Evolutionary conservation across 2,797 vertebrate genomes (phyloP).

Genomic region (Iguana delicatissima): DNA sequence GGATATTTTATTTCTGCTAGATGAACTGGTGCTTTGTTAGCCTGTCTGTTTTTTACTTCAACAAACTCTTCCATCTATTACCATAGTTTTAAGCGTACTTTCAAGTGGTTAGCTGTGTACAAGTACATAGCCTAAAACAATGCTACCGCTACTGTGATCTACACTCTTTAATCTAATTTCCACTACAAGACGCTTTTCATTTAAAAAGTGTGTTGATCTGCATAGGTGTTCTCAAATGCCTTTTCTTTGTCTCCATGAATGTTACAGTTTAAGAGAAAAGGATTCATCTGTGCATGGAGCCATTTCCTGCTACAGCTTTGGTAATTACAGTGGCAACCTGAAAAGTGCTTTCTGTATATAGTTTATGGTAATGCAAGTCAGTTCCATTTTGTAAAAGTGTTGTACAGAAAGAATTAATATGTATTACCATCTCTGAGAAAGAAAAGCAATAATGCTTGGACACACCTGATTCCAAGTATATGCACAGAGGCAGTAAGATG

Average conservation of each 20-base stretch:
- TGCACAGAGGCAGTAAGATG: not conserved
- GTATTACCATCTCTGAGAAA: not conserved
- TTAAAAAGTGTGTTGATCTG: not conserved
- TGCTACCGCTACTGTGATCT: not conserved
- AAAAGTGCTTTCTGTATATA: not conserved
- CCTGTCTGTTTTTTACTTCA: not conserved
- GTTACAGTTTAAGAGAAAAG: slow-evolving; percentile 10
- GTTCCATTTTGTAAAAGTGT: not conserved
- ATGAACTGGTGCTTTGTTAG: not conserved
- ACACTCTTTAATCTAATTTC: not conserved
- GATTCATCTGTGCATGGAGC: not conserved
- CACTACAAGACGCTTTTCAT: not conserved
- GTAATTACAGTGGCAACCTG: slow-evolving; percentile 5
- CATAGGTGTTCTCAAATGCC: not conserved
- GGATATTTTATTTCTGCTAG: not conserved
- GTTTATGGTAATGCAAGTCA: slow-evolving; percentile 7
- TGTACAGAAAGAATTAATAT: slow-evolving; percentile 1
- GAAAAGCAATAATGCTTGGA: not conserved
- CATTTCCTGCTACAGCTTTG: slow-evolving; percentile 5
- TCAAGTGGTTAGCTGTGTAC: accelerated
- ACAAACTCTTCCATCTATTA: slow-evolving; percentile 26
- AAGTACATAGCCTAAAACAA: not conserved
- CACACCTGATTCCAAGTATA: not conserved
- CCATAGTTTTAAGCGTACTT: not conserved
- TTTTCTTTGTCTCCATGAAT: not conserved